Evolutionary conservation across 2,113 vertebrate species (phyloP).

Genomic region (Ellobius talpinus): DNA sequence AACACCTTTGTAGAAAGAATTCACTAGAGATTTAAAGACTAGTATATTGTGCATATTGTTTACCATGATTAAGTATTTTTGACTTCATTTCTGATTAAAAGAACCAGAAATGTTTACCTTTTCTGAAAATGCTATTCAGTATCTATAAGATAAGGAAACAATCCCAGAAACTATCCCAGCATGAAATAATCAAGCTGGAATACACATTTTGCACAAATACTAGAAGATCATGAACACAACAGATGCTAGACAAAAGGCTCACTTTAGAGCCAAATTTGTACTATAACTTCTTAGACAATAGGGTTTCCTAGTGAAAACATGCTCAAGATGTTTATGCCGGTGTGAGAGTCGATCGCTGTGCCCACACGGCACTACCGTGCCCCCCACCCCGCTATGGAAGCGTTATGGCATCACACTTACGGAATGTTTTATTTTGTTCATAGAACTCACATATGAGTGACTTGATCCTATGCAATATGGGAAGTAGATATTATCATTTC

Average conservation of each 20-base stretch:
- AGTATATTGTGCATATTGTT: background rate
- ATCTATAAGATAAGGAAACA: background rate
- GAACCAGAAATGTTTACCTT: background rate
- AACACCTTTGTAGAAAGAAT: background rate
- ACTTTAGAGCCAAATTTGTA: background rate
- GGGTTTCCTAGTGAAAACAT: constrained; percentile 31
- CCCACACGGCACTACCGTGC: constrained; percentile 11
- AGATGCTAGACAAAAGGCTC: background rate
- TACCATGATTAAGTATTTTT: constrained; percentile 6
- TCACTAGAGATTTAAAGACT: background rate
- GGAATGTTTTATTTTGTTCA: background rate
- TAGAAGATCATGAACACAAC: background rate
- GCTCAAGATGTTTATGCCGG: constrained; percentile 54
- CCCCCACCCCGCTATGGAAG: constrained; percentile 19
- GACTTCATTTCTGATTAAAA: constrained; percentile 15
- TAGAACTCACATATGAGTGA: background rate
- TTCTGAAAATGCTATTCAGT: constrained; percentile 50
- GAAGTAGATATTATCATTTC: background rate
- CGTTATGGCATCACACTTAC: background rate
- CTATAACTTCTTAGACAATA: background rate
- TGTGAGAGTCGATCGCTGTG: background rate
- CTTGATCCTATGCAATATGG: background rate
- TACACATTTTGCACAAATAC: background rate
- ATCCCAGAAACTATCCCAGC: constrained; percentile 1
- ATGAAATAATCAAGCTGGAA: background rate